A percentile compares a stretch with the other conserved stretches of the same genome.
These are phyloP conservation scores for Lacerta bilineata DNA, from an alignment of 2,797 vertebrate genomes.

Conservation along the genomic window DNA sequence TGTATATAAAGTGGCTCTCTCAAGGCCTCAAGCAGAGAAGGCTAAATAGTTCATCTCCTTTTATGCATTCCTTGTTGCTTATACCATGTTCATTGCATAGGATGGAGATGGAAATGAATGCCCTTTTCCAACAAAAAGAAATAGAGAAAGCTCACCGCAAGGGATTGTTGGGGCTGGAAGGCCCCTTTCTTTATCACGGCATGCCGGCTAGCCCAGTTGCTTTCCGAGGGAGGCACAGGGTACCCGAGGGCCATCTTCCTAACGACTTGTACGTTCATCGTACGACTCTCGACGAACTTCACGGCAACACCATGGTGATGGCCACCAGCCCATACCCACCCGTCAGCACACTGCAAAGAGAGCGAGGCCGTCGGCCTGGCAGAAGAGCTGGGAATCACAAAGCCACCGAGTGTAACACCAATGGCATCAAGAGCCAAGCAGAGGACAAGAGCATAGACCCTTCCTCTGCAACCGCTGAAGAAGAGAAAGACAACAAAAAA, in stretches of 20 bases:
- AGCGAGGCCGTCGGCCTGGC: slow-evolving; percentile 86
- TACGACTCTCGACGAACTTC: slow-evolving; percentile 86
- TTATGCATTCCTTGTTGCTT: slow-evolving; percentile 45
- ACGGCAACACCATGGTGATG: slow-evolving; percentile 87
- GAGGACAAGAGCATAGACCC: slow-evolving; percentile 85
- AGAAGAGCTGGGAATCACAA: slow-evolving; percentile 86
- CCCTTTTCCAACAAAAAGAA: slow-evolving; percentile 94
- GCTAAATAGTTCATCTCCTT: slow-evolving; percentile 13
- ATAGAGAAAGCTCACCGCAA: slow-evolving; percentile 92
- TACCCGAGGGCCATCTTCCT: slow-evolving; percentile 84
- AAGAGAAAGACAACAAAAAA: slow-evolving; percentile 88
- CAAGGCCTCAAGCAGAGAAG: neutral
- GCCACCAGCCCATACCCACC: slow-evolving; percentile 86
- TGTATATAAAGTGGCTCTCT: too few species aligned
- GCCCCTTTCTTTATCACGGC: slow-evolving; percentile 84
- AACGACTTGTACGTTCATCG: slow-evolving; percentile 87
- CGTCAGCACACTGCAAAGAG: slow-evolving; percentile 87
- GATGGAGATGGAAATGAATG: slow-evolving; percentile 95
- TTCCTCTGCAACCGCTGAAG: slow-evolving; percentile 77
- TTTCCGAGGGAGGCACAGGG: slow-evolving; percentile 85
- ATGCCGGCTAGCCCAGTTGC: slow-evolving; percentile 82
- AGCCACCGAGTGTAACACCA: slow-evolving; percentile 76
- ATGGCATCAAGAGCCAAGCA: slow-evolving; percentile 80
- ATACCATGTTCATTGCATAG: slow-evolving; percentile 56
- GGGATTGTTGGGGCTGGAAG: slow-evolving; percentile 86